phyloP scores from a whole-genome alignment of 2,113 vertebrate genomes.

The Sylvia atricapilla region DNA sequence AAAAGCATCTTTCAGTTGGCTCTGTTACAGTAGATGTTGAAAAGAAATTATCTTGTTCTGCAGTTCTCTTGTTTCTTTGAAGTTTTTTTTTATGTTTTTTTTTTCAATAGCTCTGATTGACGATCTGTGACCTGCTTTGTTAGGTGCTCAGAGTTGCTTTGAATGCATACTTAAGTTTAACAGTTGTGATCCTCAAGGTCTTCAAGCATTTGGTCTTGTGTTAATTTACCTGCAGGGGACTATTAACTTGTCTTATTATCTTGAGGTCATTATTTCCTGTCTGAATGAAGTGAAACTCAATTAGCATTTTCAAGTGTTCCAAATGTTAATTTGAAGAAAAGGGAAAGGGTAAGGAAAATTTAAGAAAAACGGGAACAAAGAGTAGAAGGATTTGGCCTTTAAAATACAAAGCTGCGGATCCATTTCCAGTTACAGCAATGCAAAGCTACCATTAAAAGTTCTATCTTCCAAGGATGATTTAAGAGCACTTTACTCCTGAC shows the following conservation, averaged over 20 bases:
- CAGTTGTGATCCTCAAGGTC: slow-evolving; percentile 31
- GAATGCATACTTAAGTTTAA: slow-evolving; percentile 28
- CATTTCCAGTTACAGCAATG: not conserved
- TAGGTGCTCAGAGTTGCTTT: slow-evolving; percentile 4
- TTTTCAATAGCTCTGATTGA: not conserved
- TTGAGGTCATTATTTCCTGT: slow-evolving; percentile 63
- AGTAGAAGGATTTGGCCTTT: not conserved
- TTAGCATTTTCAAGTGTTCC: slow-evolving; percentile 49
- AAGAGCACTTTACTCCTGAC: not conserved
- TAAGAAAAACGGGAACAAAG: not conserved
- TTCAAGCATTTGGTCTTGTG: slow-evolving; percentile 40
- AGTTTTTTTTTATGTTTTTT: not conserved
- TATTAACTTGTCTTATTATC: slow-evolving; percentile 56
- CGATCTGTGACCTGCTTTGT: slow-evolving; percentile 11
- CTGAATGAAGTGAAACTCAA: slow-evolving; percentile 45
- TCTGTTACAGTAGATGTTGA: not conserved
- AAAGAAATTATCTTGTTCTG: slow-evolving; percentile 41
- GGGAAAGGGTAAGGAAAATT: not conserved
- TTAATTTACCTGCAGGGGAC: slow-evolving; percentile 58
- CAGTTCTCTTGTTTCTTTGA: not conserved
- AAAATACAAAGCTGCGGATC: not conserved
- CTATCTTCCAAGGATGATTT: not conserved
- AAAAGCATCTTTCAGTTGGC: not conserved
- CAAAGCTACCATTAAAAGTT: not conserved
- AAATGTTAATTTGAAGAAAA: slow-evolving; percentile 39